Evolutionary conservation across 2,888 invertebrate species (phyloP).

Genomic region (Azorinus chamasolen): DNA sequence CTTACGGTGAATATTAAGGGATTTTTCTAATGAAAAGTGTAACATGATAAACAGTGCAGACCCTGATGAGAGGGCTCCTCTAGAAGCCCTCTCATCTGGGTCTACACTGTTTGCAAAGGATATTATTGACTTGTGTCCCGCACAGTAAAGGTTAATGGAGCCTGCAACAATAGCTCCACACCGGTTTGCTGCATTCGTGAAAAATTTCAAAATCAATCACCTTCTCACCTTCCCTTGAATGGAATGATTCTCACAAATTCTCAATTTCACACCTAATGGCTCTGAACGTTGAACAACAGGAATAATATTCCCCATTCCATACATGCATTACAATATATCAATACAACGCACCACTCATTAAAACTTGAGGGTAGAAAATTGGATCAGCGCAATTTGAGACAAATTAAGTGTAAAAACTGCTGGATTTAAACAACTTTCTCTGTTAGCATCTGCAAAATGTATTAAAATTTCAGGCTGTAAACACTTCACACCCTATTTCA

Average conservation of each 20-base stretch:
- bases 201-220: constrained; percentile 9
- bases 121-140: too few species aligned
- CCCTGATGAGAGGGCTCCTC: too few species aligned
- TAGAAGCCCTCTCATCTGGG: too few species aligned
- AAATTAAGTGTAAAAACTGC: constrained; percentile 10
- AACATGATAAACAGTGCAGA: too few species aligned
- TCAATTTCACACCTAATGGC: constrained; percentile 12
- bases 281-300: background rate
- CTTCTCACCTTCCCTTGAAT: constrained; percentile 6
- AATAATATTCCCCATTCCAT: background rate
- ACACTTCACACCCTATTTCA: constrained; percentile 5
- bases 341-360: too few species aligned
- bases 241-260: background rate
- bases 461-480: background rate
- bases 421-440: background rate
- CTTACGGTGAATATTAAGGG: too few species aligned
- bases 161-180: background rate
- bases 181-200: background rate
- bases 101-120: too few species aligned
- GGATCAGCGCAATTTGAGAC: constrained; percentile 4
- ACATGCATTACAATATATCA: too few species aligned
- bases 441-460: background rate
- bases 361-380: background rate
- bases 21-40: too few species aligned
- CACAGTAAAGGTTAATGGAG: too few species aligned